Evolutionary conservation across 2,888 invertebrate species (phyloP).

Genomic region (Oeneis ivallda): DNA sequence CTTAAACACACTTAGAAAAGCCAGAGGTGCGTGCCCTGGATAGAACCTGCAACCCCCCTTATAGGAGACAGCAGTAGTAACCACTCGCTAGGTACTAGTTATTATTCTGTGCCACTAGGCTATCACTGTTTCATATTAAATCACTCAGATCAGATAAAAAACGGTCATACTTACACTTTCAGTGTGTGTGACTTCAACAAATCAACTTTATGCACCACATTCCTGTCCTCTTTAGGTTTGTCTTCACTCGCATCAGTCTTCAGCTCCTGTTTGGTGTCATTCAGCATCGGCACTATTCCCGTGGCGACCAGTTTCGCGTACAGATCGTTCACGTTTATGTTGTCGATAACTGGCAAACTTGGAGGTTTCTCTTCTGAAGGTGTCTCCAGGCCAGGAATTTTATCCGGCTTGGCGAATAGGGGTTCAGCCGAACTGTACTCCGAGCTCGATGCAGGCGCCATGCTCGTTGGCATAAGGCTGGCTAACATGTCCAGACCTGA

Average conservation of each 20-base stretch:
- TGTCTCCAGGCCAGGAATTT: conserved; percentile 68
- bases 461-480: conserved; percentile 83
- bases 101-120: too few relatives aligned
- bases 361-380: conserved; percentile 60
- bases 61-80: too few relatives aligned
- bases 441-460: conserved; percentile 79
- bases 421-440: conserved; percentile 81
- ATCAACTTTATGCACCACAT: conserved; percentile 83
- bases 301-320: conserved; percentile 93
- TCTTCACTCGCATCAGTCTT: conserved; percentile 51
- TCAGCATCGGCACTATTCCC: conserved; percentile 70
- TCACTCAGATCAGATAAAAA: too few relatives aligned
- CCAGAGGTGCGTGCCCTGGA: too few relatives aligned
- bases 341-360: conserved; percentile 55
- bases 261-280: conserved; percentile 48
- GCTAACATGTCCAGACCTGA: conserved; percentile 85
- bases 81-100: too few relatives aligned
- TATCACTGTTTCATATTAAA: too few relatives aligned
- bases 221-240: conserved; percentile 60
- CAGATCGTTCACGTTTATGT: conserved; percentile 89
- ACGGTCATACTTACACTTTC: conserved; percentile 82
- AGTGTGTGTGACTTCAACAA: conserved; percentile 87
- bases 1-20: too few relatives aligned
- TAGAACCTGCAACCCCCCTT: too few relatives aligned
- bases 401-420: conserved; percentile 54